phyloP scores from a whole-genome alignment of 2,797 vertebrate genomes.

The Xenops minutus region DNA sequence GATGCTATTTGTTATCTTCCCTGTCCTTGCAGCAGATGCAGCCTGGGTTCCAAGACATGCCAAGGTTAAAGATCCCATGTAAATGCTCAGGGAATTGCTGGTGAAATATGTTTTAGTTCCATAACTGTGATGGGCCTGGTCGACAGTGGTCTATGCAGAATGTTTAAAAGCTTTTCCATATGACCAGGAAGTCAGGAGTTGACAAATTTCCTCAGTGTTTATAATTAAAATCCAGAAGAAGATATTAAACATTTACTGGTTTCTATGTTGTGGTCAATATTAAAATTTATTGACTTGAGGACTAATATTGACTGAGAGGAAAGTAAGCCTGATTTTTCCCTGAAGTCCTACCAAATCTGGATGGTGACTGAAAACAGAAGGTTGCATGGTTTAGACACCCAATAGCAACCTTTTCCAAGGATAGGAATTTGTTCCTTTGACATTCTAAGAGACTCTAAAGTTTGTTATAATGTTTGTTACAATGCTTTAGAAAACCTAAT shows the following conservation, averaged over 20 bases:
- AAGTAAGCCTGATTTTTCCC: slow-evolving; percentile 21
- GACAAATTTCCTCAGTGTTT: slow-evolving; percentile 64
- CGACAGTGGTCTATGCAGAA: slow-evolving; percentile 3
- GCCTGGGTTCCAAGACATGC: neutral
- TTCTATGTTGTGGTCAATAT: slow-evolving; percentile 55
- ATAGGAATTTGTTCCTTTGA: neutral
- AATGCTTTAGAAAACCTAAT: neutral
- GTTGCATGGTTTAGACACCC: neutral
- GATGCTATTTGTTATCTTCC: slow-evolving; percentile 22
- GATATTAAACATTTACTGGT: slow-evolving; percentile 65
- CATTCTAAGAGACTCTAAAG: neutral
- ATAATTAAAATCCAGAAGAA: slow-evolving; percentile 68
- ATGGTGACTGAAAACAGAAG: slow-evolving; percentile 35
- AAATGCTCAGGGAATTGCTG: neutral
- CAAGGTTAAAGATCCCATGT: slow-evolving; percentile 4
- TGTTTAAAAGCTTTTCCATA: slow-evolving; percentile 72
- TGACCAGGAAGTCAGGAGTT: slow-evolving; percentile 68
- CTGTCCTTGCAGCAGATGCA: neutral
- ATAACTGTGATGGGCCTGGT: slow-evolving; percentile 9
- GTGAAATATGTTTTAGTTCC: neutral
- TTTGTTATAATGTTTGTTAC: neutral
- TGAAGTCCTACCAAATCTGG: slow-evolving; percentile 9
- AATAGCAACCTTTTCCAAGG: neutral
- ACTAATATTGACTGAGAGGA: slow-evolving; percentile 4
- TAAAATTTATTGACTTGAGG: slow-evolving; percentile 65